Conservation (phyloP, 2,888 invertebrate species). For the Drosophila austrosaltans region DNA sequence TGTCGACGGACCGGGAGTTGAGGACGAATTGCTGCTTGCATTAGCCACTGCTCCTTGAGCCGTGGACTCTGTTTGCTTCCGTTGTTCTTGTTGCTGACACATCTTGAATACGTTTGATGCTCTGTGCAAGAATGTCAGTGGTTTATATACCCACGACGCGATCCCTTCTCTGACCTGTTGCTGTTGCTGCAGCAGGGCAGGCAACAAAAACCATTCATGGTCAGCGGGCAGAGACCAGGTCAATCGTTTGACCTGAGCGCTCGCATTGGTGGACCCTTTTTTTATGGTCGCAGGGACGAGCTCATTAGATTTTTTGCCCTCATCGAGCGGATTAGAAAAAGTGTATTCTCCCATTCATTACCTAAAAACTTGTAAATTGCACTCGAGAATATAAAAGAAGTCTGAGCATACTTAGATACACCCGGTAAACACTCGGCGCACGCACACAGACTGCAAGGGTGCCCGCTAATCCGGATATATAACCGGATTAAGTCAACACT, state of each 20-base stretch:
- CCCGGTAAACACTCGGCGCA: neutral
- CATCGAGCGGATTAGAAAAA: constrained; percentile 66
- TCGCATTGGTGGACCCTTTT: constrained; percentile 19
- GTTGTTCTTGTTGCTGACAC: constrained; percentile 21
- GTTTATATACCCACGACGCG: constrained; percentile 51
- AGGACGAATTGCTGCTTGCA: neutral
- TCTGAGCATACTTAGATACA: neutral
- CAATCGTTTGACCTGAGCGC: constrained; percentile 26
- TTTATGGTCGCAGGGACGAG: constrained; percentile 39
- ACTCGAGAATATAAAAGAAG: constrained; percentile 18
- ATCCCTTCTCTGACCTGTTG: constrained; percentile 56
- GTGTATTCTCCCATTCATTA: constrained; percentile 71
- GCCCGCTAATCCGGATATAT: constrained; percentile 64
- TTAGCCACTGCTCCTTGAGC: neutral
- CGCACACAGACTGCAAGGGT: constrained; percentile 13
- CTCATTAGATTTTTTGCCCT: constrained; percentile 59
- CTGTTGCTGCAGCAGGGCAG: constrained; percentile 4
- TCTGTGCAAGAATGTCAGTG: neutral
- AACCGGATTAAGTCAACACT: constrained; percentile 62
- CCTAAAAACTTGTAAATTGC: constrained; percentile 67
- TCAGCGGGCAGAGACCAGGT: constrained; percentile 49
- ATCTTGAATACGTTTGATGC: constrained; percentile 53
- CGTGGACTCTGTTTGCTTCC: neutral
- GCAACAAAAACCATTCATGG: constrained; percentile 59
- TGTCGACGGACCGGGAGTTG: neutral